Conservation (phyloP, 2,797 vertebrate genomes). For the Chaenodraco wilsoni region DNA sequence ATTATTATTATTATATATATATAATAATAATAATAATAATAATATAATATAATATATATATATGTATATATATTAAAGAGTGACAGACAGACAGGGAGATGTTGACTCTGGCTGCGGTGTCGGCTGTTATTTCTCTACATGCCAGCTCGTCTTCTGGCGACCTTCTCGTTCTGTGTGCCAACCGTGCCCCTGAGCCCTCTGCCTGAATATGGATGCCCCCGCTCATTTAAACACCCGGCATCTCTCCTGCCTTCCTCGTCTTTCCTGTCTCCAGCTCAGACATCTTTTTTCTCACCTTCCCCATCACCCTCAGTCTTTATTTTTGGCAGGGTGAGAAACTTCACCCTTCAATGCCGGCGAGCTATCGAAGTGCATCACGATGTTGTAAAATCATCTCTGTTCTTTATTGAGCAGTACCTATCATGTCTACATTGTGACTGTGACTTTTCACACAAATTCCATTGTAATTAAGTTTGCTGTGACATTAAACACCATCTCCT, state of each 20-base stretch:
- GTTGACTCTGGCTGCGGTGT: constrained; percentile 55
- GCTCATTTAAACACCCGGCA: constrained; percentile 64
- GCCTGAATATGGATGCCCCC: constrained; percentile 78
- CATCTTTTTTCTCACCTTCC: constrained; percentile 60
- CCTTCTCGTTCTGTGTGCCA: constrained; percentile 69
- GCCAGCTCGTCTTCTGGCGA: constrained; percentile 58
- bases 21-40: too few species aligned
- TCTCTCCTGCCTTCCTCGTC: constrained; percentile 19
- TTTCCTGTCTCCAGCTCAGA: constrained; percentile 19
- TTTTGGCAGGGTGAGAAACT: constrained; percentile 44
- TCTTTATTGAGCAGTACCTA: neutral
- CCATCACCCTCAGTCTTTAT: constrained; percentile 53
- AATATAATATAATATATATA: too few species aligned
- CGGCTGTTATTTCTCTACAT: constrained; percentile 48
- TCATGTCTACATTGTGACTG: neutral
- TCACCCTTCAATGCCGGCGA: constrained; percentile 15
- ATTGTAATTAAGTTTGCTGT: neutral
- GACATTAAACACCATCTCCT: neutral
- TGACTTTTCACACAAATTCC: constrained; percentile 10
- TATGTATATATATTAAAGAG: neutral
- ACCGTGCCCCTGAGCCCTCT: constrained; percentile 54
- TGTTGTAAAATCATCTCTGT: constrained; percentile 2
- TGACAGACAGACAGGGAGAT: constrained; percentile 48
- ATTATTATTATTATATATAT: too few species aligned
- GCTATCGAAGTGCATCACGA: constrained; percentile 11